Evolutionary conservation across 2,797 vertebrate genomes (phyloP), one percentile per base, ranked within the genome.

Genomic region (Adelosebastes latens): DNA sequence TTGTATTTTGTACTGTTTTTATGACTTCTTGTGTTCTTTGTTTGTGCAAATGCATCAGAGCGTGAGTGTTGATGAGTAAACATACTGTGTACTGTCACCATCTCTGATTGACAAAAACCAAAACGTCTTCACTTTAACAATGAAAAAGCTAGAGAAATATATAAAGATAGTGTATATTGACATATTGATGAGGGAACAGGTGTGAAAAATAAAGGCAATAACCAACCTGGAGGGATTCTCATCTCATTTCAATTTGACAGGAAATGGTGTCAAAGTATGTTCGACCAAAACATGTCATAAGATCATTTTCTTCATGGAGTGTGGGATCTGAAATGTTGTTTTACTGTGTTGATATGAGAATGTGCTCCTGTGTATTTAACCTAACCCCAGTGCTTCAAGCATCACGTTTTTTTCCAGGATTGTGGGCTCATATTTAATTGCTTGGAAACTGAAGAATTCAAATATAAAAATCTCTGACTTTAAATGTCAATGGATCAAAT

Each of bases 21-120:
- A 65, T 72, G 56, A 71, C 61, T 76, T 70, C 12, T 87, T 80
- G 69, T 88, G 65, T 89, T 86, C 56, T 91, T 84, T 89, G 61
- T 53, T 92, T 88, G 93, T 90, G 87, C 34, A 88, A 88, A 88
- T 84, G 78, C 86, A 62, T 82, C 83, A 79, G 90, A 84, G 85
- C 8, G 87, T 87, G 87, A 79, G 81, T 86, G 85, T 88, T 77
- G 71, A 77, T 66, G 80, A 82, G 84, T 82, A 72, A 76, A 77
- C 42, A 24, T 71, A 60, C 70, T 70, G 61, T 75, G 10, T 86
- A 85, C 82, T 84, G 59, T 81, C 87, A 78, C 83, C 89, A 88
- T 55, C 79, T 92, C 90, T 90, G 80, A 88, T 83, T 72, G 59
- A 90, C 75, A 72, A 75, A 86, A 92, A 93, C 87, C 89, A 91